These are phyloP conservation scores for Cisticola juncidis DNA, from an alignment of 2,113 vertebrate genomes.

Conservation along the genomic window DNA sequence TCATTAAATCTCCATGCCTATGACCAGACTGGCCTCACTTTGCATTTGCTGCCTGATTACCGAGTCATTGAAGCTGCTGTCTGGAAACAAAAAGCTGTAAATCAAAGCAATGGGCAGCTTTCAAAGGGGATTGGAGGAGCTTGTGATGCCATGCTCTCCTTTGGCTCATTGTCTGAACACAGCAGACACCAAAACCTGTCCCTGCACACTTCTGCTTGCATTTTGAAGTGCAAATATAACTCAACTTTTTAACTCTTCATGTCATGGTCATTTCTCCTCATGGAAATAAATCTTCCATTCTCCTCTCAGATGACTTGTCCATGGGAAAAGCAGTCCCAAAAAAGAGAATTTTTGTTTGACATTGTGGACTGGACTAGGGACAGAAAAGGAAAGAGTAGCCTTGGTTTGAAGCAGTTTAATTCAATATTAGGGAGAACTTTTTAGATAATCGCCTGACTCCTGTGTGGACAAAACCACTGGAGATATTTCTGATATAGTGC, in stretches of 20 bases:
- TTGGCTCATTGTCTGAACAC: neutral
- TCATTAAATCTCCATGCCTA: slow-evolving; percentile 39
- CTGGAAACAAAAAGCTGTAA: slow-evolving; percentile 38
- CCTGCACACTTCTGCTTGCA: neutral
- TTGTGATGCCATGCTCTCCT: neutral
- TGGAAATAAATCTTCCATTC: neutral
- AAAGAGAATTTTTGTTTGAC: no score
- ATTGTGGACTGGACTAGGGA: neutral
- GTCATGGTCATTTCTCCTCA: neutral
- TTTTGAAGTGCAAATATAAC: neutral
- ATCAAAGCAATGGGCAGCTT: slow-evolving; percentile 11
- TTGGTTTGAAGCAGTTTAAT: neutral
- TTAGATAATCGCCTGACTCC: neutral
- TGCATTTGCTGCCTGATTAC: slow-evolving; percentile 38
- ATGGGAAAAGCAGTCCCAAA: neutral
- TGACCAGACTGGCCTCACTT: slow-evolving; percentile 30
- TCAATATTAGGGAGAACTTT: neutral
- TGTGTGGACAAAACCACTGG: neutral
- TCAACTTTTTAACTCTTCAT: neutral
- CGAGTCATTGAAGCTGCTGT: neutral
- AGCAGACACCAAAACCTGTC: neutral
- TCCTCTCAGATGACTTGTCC: neutral
- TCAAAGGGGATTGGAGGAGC: neutral
- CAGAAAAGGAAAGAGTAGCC: neutral
- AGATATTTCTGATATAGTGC: neutral